phyloP scores from a whole-genome alignment of 2,888 invertebrate genomes.

The Polydesmus complanatus region DNA sequence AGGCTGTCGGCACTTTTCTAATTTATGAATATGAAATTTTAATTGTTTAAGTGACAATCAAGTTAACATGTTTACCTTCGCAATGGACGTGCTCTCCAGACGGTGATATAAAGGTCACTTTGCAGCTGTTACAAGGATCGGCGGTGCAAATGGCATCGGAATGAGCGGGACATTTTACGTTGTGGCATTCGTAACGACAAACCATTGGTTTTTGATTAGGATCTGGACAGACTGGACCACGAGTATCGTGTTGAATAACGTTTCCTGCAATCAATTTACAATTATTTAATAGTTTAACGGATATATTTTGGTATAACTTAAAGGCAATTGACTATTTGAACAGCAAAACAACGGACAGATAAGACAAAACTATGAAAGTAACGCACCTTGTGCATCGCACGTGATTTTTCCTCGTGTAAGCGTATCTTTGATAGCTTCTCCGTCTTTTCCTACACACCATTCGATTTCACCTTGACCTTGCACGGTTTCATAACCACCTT shows the following conservation, averaged over 20 bases:
- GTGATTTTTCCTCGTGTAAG: constrained; percentile 24
- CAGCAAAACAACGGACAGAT: too few species aligned
- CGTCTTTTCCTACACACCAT: constrained; percentile 26
- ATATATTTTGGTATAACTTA: not conserved
- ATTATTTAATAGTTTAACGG: not conserved
- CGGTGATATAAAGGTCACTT: constrained; percentile 24
- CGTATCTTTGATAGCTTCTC: constrained; percentile 23
- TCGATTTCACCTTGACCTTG: constrained; percentile 27
- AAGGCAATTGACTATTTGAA: too few species aligned
- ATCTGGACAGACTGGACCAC: constrained; percentile 26
- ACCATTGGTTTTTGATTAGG: constrained; percentile 24
- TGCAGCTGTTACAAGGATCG: constrained; percentile 30
- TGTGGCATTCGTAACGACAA: constrained; percentile 27
- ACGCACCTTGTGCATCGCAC: constrained; percentile 21
- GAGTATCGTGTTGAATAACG: constrained; percentile 23
- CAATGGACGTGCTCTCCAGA: constrained; percentile 21
- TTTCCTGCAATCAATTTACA: constrained; percentile 20
- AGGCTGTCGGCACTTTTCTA: constrained; percentile 25
- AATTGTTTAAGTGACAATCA: not conserved
- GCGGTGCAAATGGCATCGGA: constrained; percentile 30
- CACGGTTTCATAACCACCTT: constrained; percentile 25
- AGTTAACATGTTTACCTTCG: constrained; percentile 13
- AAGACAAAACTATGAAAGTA: too few species aligned
- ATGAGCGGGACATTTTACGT: constrained; percentile 26
- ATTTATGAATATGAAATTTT: too few species aligned